These are phyloP conservation scores for Mesaphorura yosii DNA, from an alignment of 1,140 invertebrate species.

Conservation along the genomic window DNA sequence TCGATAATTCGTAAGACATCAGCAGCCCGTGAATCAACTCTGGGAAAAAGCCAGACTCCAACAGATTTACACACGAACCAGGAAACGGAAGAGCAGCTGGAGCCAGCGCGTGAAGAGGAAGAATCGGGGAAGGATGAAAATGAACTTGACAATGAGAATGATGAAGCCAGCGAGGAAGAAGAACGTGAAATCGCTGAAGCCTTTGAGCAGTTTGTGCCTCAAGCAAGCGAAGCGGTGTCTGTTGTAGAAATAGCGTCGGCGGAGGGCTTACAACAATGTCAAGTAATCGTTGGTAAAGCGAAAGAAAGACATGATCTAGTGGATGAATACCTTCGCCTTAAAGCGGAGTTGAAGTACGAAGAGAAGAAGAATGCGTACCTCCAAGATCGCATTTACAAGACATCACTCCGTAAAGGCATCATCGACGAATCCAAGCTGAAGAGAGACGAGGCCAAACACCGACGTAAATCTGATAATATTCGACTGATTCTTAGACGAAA, in stretches of 20 bases:
- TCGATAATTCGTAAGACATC: no score
- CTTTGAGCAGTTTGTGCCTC: slow-evolving; percentile 27
- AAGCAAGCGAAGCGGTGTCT: slow-evolving; percentile 13
- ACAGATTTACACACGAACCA: no score
- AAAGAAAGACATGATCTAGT: no score
- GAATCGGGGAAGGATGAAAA: slow-evolving; percentile 5
- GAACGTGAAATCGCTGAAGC: background rate
- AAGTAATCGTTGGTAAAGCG: no score
- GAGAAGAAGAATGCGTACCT: slow-evolving; percentile 23
- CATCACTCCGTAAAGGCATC: slow-evolving; percentile 13
- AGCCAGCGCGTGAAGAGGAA: background rate
- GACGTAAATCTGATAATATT: background rate
- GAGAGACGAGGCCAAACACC: background rate
- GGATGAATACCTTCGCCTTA: slow-evolving; percentile 6
- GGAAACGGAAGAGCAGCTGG: slow-evolving; percentile 4
- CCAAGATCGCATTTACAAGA: slow-evolving; percentile 17
- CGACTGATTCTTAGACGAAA: no score
- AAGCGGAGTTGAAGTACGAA: slow-evolving; percentile 13
- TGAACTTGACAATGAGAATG: background rate
- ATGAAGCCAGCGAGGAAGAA: background rate
- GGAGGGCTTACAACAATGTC: background rate
- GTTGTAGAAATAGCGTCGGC: background rate
- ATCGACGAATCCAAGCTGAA: slow-evolving; percentile 1
- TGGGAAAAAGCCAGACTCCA: no score
- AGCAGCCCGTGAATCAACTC: no score